These are phyloP conservation scores for Brenthis ino DNA, from an alignment of 2,888 invertebrate genomes.

Conservation along the genomic window DNA sequence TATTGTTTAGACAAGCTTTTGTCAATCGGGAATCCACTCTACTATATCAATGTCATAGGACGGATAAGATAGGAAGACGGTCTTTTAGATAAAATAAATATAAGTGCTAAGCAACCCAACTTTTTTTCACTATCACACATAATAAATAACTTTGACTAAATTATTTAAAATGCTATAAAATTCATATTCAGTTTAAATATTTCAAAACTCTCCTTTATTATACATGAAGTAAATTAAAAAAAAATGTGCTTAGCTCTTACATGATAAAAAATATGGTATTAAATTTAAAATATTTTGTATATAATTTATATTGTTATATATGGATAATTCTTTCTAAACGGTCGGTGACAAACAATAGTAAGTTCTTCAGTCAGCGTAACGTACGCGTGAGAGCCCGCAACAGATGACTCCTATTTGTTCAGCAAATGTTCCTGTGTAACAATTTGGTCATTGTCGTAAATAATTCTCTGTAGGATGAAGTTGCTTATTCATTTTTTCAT, in stretches of 20 bases:
- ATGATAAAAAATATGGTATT: too few species aligned
- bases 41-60: too few species aligned
- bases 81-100: too few species aligned
- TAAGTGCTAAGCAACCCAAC: too few species aligned
- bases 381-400: constrained; percentile 41
- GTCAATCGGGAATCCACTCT: too few species aligned
- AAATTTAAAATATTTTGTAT: neutral
- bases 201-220: too few species aligned
- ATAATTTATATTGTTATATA: constrained; percentile 2
- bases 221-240: too few species aligned
- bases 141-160: constrained; percentile 3
- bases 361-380: constrained; percentile 40
- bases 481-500: constrained; percentile 1
- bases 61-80: too few species aligned
- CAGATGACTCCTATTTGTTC: constrained; percentile 35
- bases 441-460: constrained; percentile 28
- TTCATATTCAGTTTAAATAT: too few species aligned
- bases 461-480: constrained; percentile 14
- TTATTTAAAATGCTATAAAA: neutral
- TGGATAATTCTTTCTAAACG: constrained; percentile 20
- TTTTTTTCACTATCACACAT: too few species aligned
- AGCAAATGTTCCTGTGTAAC: constrained; percentile 27
- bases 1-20: too few species aligned
- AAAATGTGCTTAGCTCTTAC: too few species aligned
- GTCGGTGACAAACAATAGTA: constrained; percentile 32